Percentiles rank a stretch among this genome's conserved stretches.
phyloP scores from a whole-genome alignment of 2,113 vertebrate genomes.

The Rafetus swinhoei region DNA sequence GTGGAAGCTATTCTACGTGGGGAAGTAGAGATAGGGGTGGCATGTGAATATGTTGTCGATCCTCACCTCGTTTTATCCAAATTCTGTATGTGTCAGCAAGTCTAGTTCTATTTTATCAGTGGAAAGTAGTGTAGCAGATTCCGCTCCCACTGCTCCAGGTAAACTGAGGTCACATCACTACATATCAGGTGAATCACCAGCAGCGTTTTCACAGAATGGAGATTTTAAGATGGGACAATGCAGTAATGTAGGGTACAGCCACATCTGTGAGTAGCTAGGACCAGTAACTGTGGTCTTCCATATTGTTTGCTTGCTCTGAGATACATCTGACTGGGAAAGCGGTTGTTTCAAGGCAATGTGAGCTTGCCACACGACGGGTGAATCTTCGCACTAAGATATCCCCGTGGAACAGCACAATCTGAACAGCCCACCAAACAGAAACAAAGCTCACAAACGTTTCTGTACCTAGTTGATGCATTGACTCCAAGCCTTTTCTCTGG shows the following conservation, averaged over 20 bases:
- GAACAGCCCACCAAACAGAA: background rate
- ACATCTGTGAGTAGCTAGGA: accelerated
- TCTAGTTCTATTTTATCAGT: background rate
- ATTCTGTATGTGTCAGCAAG: background rate
- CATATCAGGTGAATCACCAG: background rate
- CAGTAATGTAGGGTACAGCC: background rate
- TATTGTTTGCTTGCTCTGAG: background rate
- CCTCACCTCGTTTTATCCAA: background rate
- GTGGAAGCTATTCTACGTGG: background rate
- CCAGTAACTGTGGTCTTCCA: accelerated
- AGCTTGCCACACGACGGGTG: background rate
- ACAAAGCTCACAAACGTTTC: background rate
- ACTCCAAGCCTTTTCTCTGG: background rate
- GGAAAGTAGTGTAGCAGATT: background rate
- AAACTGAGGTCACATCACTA: background rate
- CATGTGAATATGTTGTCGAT: accelerated
- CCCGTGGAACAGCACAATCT: accelerated
- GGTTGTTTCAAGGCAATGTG: background rate
- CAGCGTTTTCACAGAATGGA: background rate
- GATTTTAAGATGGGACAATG: accelerated
- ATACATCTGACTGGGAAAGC: background rate
- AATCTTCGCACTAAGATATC: accelerated
- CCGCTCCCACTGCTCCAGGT: accelerated
- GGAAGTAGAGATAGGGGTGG: background rate
- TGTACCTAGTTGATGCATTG: background rate